These are phyloP conservation scores for Acanthornis magna DNA, from an alignment of 2,797 vertebrate genomes.

Conservation along the genomic window DNA sequence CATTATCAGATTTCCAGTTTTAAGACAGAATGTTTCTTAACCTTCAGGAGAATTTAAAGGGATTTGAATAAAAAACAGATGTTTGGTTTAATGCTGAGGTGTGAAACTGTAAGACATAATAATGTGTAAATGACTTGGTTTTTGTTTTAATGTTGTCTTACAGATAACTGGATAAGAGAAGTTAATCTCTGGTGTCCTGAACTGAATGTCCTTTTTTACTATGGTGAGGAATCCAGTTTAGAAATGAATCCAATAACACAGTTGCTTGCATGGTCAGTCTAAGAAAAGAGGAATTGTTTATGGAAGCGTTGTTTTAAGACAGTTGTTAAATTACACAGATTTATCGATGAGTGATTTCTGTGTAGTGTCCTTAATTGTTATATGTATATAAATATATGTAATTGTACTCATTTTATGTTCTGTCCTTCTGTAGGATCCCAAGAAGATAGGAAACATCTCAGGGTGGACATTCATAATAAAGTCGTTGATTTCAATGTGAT, in stretches of 20 bases:
- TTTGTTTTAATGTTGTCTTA: neutral
- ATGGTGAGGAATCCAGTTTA: constrained; percentile 79
- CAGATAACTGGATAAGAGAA: constrained; percentile 98
- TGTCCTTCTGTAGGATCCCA: constrained; percentile 80
- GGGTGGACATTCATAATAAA: constrained; percentile 84
- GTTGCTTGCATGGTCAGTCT: neutral
- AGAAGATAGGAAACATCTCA: constrained; percentile 89
- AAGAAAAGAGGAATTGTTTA: neutral
- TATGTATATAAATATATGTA: neutral
- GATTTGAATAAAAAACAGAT: neutral
- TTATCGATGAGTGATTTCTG: neutral
- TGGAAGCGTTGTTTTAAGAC: neutral
- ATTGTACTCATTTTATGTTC: neutral
- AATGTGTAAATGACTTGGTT: neutral
- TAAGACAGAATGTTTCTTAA: neutral
- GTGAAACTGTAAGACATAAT: neutral
- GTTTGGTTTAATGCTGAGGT: neutral
- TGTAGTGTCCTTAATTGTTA: neutral
- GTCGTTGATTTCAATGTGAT: constrained; percentile 88
- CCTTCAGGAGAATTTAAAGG: neutral
- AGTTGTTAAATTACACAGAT: neutral
- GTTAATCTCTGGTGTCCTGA: constrained; percentile 90
- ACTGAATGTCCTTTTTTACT: constrained; percentile 89
- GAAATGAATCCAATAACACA: neutral
- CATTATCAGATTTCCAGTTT: neutral